phyloP scores from a whole-genome alignment of 2,797 vertebrate genomes.

The Mormyrus hasselquistii region DNA sequence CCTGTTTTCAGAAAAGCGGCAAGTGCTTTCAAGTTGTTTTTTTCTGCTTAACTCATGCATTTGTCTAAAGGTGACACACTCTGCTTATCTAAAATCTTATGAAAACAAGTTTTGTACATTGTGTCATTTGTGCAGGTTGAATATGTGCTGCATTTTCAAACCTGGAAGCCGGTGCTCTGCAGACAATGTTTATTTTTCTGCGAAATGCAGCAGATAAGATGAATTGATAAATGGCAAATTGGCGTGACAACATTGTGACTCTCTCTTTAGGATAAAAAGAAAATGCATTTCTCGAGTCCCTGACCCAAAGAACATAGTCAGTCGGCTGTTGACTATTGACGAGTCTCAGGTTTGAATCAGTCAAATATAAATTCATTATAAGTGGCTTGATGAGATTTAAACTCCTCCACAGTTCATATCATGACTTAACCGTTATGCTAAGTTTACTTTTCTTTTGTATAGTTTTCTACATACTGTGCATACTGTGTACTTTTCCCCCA shows the following conservation, averaged over 20 bases:
- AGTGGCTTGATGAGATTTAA: not conserved
- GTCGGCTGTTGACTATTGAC: conserved; percentile 56
- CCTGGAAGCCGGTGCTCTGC: not conserved
- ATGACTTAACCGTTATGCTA: not conserved
- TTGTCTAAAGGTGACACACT: not conserved
- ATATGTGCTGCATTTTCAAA: not conserved
- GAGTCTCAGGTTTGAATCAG: conserved; percentile 57
- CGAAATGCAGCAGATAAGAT: not conserved
- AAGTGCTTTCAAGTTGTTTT: conserved; percentile 29
- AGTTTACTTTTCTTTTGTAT: not conserved
- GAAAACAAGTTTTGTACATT: not conserved
- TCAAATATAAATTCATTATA: not conserved
- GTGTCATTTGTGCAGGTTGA: not conserved
- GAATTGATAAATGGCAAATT: not conserved
- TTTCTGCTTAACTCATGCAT: not conserved
- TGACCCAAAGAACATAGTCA: conserved; percentile 57
- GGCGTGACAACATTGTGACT: not conserved
- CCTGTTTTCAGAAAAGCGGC: conserved; percentile 51
- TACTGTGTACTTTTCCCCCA: not conserved
- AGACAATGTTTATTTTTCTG: not conserved
- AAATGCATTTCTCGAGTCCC: conserved; percentile 58
- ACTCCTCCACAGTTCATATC: not conserved
- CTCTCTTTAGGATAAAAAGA: conserved; percentile 50
- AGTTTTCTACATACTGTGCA: not conserved
- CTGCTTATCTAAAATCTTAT: not conserved